Percentiles rank a stretch among this genome's conserved stretches.
Conservation (phyloP, 2,888 invertebrate genomes). For the Serripes groenlandicus region DNA sequence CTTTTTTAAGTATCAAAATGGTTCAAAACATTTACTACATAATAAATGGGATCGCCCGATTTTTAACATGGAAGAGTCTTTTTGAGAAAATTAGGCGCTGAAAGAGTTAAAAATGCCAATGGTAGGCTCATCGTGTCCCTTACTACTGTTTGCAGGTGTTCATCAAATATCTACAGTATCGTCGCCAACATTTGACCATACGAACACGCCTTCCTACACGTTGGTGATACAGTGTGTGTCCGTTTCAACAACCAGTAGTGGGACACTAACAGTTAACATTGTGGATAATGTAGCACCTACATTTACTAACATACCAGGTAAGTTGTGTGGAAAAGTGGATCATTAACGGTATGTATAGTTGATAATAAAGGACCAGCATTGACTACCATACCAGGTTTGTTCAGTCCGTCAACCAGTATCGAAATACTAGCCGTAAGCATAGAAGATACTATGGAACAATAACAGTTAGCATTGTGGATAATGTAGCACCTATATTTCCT, state of each 20-base stretch:
- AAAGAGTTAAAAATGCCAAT: no score
- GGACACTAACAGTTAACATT: constrained; percentile 29
- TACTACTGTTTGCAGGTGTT: constrained; percentile 30
- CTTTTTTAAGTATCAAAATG: no score
- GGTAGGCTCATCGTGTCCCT: no score
- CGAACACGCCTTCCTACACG: background rate
- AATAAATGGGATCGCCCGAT: no score
- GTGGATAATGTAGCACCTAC: constrained; percentile 35
- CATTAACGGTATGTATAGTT: no score
- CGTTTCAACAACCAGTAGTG: background rate
- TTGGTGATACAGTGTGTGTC: constrained; percentile 21
- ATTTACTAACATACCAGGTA: constrained; percentile 34
- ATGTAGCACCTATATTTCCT: constrained; percentile 36
- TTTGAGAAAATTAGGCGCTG: no score
- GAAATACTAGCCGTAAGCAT: no score
- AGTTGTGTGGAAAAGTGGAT: background rate
- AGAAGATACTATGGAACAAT: no score
- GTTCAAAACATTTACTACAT: no score
- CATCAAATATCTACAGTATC: constrained; percentile 14
- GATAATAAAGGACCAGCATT: no score
- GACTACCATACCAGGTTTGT: constrained; percentile 21
- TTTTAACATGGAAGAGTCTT: no score
- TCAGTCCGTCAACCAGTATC: background rate
- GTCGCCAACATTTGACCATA: constrained; percentile 12
- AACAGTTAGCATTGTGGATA: constrained; percentile 27